A percentile compares a stretch with the other conserved stretches of the same genome.
Conservation (phyloP, 2,797 vertebrate genomes). For the Karalla daura region DNA sequence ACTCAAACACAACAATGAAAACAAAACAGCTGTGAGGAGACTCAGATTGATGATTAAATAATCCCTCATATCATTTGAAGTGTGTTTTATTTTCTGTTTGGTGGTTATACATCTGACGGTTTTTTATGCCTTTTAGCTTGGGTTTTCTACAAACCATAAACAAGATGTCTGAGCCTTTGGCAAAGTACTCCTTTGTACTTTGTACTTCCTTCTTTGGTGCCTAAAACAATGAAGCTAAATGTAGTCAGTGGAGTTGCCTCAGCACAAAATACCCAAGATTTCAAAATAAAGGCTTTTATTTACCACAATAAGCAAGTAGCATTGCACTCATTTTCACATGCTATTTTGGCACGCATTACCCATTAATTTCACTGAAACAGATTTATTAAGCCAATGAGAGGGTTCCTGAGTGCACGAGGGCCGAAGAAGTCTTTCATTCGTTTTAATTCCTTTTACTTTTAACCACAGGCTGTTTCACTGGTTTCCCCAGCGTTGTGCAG, state of each 20-base stretch:
- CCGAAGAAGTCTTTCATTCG: conserved; percentile 1
- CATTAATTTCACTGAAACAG: background rate
- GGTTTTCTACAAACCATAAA: background rate
- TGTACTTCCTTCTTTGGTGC: background rate
- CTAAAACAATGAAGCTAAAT: background rate
- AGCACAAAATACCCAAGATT: too few relatives aligned
- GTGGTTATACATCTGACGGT: background rate
- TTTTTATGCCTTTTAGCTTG: background rate
- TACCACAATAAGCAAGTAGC: too few relatives aligned
- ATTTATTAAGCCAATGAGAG: conserved; percentile 9
- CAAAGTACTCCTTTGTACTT: too few relatives aligned
- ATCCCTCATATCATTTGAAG: background rate
- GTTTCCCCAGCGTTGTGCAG: conserved; percentile 30
- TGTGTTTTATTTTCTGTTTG: background rate
- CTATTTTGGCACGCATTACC: background rate
- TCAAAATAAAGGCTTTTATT: too few relatives aligned
- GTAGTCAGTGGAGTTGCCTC: too few relatives aligned
- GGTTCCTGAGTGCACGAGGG: background rate
- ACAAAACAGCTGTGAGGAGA: background rate
- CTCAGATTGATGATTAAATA: background rate
- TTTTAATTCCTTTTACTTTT: conserved; percentile 9
- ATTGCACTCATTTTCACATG: background rate
- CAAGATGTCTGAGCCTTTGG: background rate
- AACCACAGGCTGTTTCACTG: background rate
- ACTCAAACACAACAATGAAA: background rate